Evolutionary conservation across 2,797 vertebrate species (phyloP).

Genomic region (Melanogrammus aeglefinus): DNA sequence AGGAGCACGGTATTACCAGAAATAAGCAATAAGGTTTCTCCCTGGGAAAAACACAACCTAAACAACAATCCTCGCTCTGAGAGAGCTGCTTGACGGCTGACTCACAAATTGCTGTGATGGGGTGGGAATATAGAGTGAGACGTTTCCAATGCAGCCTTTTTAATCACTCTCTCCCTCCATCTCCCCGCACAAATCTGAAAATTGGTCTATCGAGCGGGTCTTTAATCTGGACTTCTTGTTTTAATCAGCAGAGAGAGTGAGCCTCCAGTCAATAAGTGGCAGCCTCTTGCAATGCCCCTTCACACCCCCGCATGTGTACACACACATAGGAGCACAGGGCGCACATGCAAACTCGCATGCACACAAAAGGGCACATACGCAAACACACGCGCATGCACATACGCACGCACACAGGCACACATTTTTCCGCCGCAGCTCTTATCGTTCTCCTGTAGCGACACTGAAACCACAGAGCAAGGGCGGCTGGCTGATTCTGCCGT

Average conservation of each 20-base stretch:
- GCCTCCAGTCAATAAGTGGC: constrained; percentile 37
- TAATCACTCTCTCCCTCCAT: constrained; percentile 20
- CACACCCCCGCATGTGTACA: neutral
- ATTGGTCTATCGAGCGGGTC: constrained; percentile 61
- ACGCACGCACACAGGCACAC: neutral
- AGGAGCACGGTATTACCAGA: neutral
- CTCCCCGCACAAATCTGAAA: constrained; percentile 24
- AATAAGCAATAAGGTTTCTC: neutral
- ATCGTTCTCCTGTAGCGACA: constrained; percentile 15
- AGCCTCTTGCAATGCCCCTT: neutral
- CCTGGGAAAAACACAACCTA: neutral
- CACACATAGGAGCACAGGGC: neutral
- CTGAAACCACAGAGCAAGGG: constrained; percentile 17
- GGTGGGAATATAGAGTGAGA: neutral
- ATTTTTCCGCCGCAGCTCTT: neutral
- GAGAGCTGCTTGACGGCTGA: neutral
- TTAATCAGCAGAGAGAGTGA: constrained; percentile 51
- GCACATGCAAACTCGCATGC: neutral
- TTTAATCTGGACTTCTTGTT: constrained; percentile 63
- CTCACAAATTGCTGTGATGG: constrained; percentile 1
- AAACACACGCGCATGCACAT: neutral
- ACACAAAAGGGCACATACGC: neutral
- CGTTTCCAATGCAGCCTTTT: neutral
- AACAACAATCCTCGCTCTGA: neutral
- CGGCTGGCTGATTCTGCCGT: constrained; percentile 21